A percentile compares a stretch with the other conserved stretches of the same genome.
Evolutionary conservation across 2,888 invertebrate genomes (phyloP).

Genomic region (Drosophila aldrichi): DNA sequence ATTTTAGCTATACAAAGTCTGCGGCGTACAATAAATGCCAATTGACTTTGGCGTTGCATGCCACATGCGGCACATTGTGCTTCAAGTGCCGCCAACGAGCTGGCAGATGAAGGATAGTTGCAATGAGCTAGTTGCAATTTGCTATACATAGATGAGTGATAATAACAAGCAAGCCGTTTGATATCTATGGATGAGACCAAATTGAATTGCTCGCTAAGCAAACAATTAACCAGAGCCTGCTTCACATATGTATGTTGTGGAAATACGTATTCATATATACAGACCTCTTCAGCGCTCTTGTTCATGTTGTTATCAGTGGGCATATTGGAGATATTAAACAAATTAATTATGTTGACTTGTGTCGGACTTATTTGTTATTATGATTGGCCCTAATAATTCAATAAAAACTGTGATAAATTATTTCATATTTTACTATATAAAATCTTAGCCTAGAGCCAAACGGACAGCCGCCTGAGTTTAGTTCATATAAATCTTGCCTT

Average conservation of each 20-base stretch:
- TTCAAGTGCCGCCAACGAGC: constrained; percentile 19
- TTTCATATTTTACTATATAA: no score
- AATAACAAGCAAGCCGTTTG: constrained; percentile 15
- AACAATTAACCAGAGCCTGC: constrained; percentile 33
- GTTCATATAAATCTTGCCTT: neutral
- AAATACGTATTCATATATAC: constrained; percentile 49
- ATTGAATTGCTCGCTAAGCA: constrained; percentile 44
- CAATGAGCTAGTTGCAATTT: constrained; percentile 34
- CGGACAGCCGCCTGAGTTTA: neutral
- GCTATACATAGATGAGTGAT: constrained; percentile 45
- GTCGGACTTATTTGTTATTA: neutral
- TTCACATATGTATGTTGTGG: constrained; percentile 63
- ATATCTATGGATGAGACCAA: constrained; percentile 5
- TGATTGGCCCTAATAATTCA: neutral
- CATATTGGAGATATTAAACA: neutral
- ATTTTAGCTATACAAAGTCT: constrained; percentile 81
- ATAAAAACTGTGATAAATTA: no score
- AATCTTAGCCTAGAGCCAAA: neutral
- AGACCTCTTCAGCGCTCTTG: constrained; percentile 10
- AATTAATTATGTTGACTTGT: neutral
- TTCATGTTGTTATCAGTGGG: neutral
- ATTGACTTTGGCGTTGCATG: constrained; percentile 50
- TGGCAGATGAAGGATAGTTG: constrained; percentile 20
- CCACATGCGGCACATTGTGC: constrained; percentile 22
- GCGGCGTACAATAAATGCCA: constrained; percentile 75